Evolutionary conservation across 2,888 invertebrate genomes (phyloP), one percentile per base, ranked within the genome.

Genomic region (Ochropacha duplaris): DNA sequence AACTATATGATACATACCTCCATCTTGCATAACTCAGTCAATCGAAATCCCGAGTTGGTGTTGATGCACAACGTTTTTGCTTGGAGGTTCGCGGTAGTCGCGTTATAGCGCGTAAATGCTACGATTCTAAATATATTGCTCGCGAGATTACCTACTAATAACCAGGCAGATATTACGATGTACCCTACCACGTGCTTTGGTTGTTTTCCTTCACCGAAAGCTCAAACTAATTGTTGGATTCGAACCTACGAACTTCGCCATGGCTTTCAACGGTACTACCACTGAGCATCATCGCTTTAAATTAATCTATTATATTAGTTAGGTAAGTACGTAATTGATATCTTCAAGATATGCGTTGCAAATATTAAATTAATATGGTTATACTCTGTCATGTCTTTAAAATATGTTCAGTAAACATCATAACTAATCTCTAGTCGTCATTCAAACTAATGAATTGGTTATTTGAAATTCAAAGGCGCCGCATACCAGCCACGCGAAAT

Each of bases 21-120:
- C 36, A 49, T 66, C 57, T 57, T 68, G 78, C 80, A 82, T 81
- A 72, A 73, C 62, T 49, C 74, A 58, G 31, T 79, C 74, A 62
- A 69, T 65, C 61, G 74, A 79, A 76, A 83, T 81, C 76, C 78
- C 68, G 76, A 63, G 77, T 68, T 83, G 81, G 85, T 86, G 88
- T 86, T 87, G 88, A 88, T 88, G 85, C 84, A 83, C 78, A 78
- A 74, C 69, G 80, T 88, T 90, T 88, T 90, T 89, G 81, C 75
- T 64, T 65, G n/a, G 58, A 72, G 81, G 77, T 83, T 83, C 84
- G 78, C 79, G 79, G 85, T 80, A 84, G 81, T 79, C 78, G 77
- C 66, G 73, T 36, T 86, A 81, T 76, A 77, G 78, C 79, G 71
- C 72, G 73, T 88, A 86, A 87, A 83, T 78, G 68, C 70, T 66